A percentile compares a stretch with the other conserved stretches of the same genome.
These are phyloP conservation scores for Brachionus paranguensis DNA, from an alignment of 1,140 invertebrate genomes.

Conservation along the genomic window DNA sequence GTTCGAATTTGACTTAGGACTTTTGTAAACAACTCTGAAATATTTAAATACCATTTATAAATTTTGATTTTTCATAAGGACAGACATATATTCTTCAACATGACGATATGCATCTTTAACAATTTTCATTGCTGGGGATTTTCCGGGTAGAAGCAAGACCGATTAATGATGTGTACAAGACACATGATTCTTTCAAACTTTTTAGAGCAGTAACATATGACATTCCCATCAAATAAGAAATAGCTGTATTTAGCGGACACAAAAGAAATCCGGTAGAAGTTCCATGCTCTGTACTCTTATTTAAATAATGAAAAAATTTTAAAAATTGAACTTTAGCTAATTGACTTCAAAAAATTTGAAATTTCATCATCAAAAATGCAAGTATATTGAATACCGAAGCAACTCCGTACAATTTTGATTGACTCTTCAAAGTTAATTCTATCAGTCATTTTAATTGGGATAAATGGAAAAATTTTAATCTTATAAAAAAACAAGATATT, in stretches of 20 bases:
- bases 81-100: not conserved
- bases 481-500: no score
- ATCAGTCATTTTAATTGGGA: not conserved
- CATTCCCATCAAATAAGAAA: not conserved
- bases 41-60: not conserved
- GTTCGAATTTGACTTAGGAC: not conserved
- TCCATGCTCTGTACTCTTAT: not conserved
- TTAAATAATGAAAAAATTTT: not conserved
- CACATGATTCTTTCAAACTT: not conserved
- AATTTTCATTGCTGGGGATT: not conserved
- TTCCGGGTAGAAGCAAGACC: not conserved
- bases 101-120: not conserved
- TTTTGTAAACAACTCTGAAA: not conserved
- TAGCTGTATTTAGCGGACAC: not conserved
- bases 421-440: not conserved
- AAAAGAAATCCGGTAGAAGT: not conserved
- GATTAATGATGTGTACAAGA: not conserved
- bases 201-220: not conserved
- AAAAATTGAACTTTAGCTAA: not conserved
- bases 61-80: not conserved
- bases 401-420: not conserved
- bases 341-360: not conserved
- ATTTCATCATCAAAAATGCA: not conserved
- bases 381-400: not conserved
- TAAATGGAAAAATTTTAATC: no score